phyloP scores from a whole-genome alignment of 2,113 vertebrate species.

The Coregonus clupeaformis region DNA sequence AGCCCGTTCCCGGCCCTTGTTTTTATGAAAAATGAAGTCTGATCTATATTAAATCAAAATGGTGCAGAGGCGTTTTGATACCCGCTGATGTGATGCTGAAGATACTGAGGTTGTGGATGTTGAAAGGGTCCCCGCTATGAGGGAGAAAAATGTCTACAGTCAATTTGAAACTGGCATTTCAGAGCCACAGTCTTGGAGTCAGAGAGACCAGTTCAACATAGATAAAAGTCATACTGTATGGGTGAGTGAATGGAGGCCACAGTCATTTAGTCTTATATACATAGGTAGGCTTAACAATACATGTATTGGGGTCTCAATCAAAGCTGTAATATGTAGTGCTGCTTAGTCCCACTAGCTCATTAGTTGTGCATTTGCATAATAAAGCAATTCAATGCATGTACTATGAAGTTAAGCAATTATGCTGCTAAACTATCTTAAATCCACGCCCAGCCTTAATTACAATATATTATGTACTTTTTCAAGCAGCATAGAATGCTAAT shows the following conservation, averaged over 20 bases:
- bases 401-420: constrained; percentile 17
- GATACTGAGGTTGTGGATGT: neutral
- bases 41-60: constrained; percentile 24
- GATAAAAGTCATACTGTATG: neutral
- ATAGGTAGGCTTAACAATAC: no score
- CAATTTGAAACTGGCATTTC: constrained; percentile 6
- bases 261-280: no score
- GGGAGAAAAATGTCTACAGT: neutral
- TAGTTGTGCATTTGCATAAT: constrained; percentile 24
- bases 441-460: constrained; percentile 31
- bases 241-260: no score
- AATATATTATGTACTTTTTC: constrained; percentile 16
- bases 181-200: constrained; percentile 1
- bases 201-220: neutral
- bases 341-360: constrained; percentile 1
- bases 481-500: constrained; percentile 21
- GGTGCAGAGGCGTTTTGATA: constrained; percentile 7
- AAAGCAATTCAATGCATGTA: constrained; percentile 20
- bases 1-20: neutral
- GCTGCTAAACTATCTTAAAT: constrained; percentile 19
- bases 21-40: constrained; percentile 10
- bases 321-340: neutral
- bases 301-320: neutral
- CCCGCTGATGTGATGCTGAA: constrained; percentile 12
- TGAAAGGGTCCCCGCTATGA: neutral